Evolutionary conservation across 1,140 invertebrate genomes (phyloP), one percentile per base, ranked within the genome.

Genomic region (Tetramorium simillimum): DNA sequence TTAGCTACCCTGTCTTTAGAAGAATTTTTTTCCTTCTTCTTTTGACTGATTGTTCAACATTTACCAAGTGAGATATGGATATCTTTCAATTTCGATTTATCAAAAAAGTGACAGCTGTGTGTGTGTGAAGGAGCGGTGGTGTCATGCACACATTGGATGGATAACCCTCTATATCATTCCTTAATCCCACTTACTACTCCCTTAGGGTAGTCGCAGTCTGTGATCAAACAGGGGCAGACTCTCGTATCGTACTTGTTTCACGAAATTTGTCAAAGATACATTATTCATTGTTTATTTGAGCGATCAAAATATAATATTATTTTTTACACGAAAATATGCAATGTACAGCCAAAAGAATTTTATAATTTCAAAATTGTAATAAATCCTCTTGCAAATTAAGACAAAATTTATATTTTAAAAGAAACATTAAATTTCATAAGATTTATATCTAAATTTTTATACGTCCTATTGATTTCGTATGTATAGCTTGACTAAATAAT

Each of bases 51-150:
- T 73, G 53, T 84, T 49, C 40, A 60, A 84, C 12, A 60, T 82
- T 82, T 73, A 82, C 53, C 67, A 70, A 53, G 63, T 53, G 14
- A 18, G 28, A 7, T 73, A 58, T 12, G 76, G 62, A 63, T 81
- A 56, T 75, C 86, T 85, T 90, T 90, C 89, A 90, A 90, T 90
- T 90, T 86, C 78, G 75, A 90, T 90, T 90, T 90, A 90, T 90
- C 89, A 90, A 90, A 90, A 62, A 86, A 85, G 73, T 85, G 89
- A 90, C 89, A 90, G 73, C 62, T 49, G 62, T 77, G 80, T 90
- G 80, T 90, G 40, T 84, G 56, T 60, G 88, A 86, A 85, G 67
- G 80, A 86, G 60, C 85, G 80, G 33, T 62, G 70, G 58, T 82
- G 86, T 88, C 67, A 77, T 81, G 89, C 88, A 85, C 76, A 69